These are phyloP conservation scores for Catharus bicknelli DNA, from an alignment of 2,113 vertebrate genomes.

Conservation along the genomic window DNA sequence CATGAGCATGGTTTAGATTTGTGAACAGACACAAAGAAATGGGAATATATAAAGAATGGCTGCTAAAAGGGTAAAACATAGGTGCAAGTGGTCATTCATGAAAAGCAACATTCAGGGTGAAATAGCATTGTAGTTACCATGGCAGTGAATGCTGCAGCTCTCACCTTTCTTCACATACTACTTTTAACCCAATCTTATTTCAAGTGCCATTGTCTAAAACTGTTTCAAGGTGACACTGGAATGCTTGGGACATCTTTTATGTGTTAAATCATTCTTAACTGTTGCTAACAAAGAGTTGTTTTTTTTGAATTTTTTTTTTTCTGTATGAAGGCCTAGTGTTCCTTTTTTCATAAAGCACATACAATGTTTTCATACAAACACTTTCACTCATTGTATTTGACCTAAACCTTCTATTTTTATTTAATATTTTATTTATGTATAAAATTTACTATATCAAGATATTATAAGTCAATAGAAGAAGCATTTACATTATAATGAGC, in stretches of 20 bases:
- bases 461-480: background rate
- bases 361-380: background rate
- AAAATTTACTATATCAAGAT: background rate
- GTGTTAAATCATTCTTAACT: background rate
- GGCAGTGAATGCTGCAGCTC: background rate
- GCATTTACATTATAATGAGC: constrained; percentile 30
- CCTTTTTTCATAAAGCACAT: background rate
- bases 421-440: background rate
- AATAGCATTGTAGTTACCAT: background rate
- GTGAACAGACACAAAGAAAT: background rate
- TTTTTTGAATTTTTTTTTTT: background rate
- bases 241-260: background rate
- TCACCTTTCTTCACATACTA: background rate
- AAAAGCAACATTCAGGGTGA: background rate
- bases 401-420: background rate
- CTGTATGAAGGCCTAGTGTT: background rate
- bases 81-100: background rate
- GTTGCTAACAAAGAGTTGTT: background rate
- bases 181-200: background rate
- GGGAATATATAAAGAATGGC: background rate
- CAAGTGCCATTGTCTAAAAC: background rate
- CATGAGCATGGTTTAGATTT: background rate
- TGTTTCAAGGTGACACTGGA: background rate
- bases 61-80: background rate
- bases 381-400: background rate